phyloP scores from a whole-genome alignment of 2,113 vertebrate species.

The Brevimyrus niger region DNA sequence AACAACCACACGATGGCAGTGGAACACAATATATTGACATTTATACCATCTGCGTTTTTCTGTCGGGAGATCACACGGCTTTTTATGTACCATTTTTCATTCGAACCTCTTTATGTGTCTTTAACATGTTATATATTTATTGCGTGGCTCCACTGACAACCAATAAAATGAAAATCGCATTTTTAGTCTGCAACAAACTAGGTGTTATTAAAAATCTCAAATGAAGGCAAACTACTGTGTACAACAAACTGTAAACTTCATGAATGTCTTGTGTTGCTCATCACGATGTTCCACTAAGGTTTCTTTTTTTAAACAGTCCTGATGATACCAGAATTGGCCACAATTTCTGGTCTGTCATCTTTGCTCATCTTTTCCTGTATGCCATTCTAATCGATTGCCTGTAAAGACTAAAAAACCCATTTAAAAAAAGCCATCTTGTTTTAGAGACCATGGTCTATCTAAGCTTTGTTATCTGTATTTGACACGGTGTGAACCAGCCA shows the following conservation, averaged over 20 bases:
- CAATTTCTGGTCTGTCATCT: not conserved
- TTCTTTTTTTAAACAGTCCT: not conserved
- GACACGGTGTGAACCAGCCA: not conserved
- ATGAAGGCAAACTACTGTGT: not conserved
- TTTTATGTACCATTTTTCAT: not conserved
- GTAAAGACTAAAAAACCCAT: not conserved
- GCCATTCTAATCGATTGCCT: not conserved
- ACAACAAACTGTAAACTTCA: not conserved
- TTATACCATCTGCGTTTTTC: not conserved
- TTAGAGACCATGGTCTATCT: not conserved
- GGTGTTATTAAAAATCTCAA: not conserved
- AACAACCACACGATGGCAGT: conserved; percentile 33
- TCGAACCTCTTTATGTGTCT: not conserved
- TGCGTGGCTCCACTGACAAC: not conserved
- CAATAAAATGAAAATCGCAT: not conserved
- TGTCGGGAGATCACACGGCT: not conserved
- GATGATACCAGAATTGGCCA: not conserved
- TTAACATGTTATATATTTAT: not conserved
- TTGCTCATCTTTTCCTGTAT: not conserved
- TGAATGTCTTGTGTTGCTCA: not conserved
- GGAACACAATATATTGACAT: conserved; percentile 7
- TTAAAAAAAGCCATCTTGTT: not conserved
- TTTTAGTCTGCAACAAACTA: not conserved
- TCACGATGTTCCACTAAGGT: not conserved
- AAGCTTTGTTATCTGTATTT: not conserved